A percentile compares a stretch with the other conserved stretches of the same genome.
phyloP scores from a whole-genome alignment of 2,797 vertebrate species.

The Hypotaenidia okinawae region DNA sequence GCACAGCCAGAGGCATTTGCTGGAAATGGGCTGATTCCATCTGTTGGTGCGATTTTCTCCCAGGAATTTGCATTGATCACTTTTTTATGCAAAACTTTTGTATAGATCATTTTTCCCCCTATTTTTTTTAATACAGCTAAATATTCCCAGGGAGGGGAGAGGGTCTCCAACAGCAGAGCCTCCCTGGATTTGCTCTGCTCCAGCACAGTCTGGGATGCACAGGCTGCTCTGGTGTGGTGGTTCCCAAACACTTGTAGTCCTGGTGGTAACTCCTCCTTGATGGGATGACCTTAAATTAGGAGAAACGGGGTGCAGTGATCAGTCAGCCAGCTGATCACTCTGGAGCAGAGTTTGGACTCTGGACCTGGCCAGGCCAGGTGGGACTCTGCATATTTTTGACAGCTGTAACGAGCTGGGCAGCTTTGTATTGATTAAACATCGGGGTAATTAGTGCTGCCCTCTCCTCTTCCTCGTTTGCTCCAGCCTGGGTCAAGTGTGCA shows the following conservation, averaged over 20 bases:
- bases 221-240: not conserved
- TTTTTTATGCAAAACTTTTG: conserved; percentile 85
- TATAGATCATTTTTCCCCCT: conserved; percentile 72
- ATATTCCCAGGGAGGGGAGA: conserved; percentile 22
- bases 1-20: conserved; percentile 85
- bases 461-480: not conserved
- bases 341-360: not conserved
- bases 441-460: conserved; percentile 54
- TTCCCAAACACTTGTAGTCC: conserved; percentile 63
- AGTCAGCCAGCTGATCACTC: conserved; percentile 41
- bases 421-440: conserved; percentile 50
- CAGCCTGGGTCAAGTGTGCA: conserved; percentile 3
- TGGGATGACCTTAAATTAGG: conserved; percentile 21
- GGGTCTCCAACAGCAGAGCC: too few species aligned
- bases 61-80: conserved; percentile 85
- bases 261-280: conserved; percentile 42
- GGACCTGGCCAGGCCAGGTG: conserved; percentile 66
- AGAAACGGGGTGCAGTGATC: conserved; percentile 62
- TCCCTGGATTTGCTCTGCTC: not conserved
- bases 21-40: conserved; percentile 84
- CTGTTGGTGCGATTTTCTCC: conserved; percentile 85
- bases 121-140: conserved; percentile 59
- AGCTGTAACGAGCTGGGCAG: conserved; percentile 67
- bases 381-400: conserved; percentile 70
- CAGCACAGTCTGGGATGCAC: rapidly evolving